Evolutionary conservation across 2,113 vertebrate species (phyloP).

Genomic region (Sphyrna mokarran): DNA sequence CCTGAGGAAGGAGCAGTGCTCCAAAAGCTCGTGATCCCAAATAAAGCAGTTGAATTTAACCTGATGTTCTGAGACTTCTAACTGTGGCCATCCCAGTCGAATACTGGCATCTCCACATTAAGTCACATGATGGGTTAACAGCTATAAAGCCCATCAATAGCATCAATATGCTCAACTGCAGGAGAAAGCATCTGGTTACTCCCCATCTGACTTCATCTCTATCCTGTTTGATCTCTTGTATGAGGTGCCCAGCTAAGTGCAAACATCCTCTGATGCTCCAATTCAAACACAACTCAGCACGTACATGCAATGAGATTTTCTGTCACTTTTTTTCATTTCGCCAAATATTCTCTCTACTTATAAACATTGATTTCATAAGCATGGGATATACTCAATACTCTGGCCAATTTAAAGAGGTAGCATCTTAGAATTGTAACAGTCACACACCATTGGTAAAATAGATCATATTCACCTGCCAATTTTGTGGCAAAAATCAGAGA

Average conservation of each 20-base stretch:
- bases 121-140: not conserved
- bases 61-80: too few relatives aligned
- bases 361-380: not conserved
- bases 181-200: not conserved
- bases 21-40: too few relatives aligned
- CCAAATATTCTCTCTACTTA: not conserved
- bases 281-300: conserved; percentile 3
- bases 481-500: not conserved
- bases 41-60: too few relatives aligned
- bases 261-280: not conserved
- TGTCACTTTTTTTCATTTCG: not conserved
- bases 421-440: not conserved
- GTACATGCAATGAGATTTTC: not conserved
- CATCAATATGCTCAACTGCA: not conserved
- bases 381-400: not conserved
- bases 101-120: not conserved
- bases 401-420: not conserved
- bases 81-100: too few relatives aligned
- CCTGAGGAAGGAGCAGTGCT: too few relatives aligned
- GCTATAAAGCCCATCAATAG: not conserved
- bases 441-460: not conserved
- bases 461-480: not conserved
- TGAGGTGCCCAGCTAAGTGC: not conserved
- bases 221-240: not conserved
- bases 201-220: not conserved